Evolutionary conservation across 2,113 vertebrate genomes (phyloP).

Genomic region (Nibea coibor): DNA sequence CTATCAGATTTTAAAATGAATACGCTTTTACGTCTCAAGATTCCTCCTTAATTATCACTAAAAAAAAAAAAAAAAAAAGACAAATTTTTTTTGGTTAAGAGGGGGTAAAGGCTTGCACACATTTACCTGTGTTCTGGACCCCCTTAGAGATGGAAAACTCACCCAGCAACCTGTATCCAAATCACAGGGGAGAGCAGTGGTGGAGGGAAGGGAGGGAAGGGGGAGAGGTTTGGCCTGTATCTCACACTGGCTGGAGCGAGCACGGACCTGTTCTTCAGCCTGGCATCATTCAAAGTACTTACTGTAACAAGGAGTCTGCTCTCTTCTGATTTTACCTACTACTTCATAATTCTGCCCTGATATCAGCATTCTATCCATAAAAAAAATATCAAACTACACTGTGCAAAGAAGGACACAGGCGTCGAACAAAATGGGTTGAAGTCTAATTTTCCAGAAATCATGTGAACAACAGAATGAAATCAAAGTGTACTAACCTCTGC

Average conservation of each 20-base stretch:
- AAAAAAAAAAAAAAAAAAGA: neutral
- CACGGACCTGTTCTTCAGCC: slow-evolving; percentile 24
- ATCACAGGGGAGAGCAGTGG: slow-evolving; percentile 7
- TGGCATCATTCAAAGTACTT: slow-evolving; percentile 61
- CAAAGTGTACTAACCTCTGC: slow-evolving; percentile 92
- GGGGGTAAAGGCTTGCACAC: neutral
- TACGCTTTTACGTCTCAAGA: slow-evolving; percentile 31
- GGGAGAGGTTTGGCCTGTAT: slow-evolving; percentile 25
- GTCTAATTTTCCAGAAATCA: slow-evolving; percentile 51
- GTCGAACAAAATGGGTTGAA: slow-evolving; percentile 41
- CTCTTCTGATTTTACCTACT: slow-evolving; percentile 10
- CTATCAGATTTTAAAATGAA: slow-evolving; percentile 47
- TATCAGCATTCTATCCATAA: neutral
- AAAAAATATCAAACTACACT: slow-evolving; percentile 22
- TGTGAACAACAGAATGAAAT: slow-evolving; percentile 52
- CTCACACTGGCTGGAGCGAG: slow-evolving; percentile 26
- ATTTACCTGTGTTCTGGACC: slow-evolving; percentile 72
- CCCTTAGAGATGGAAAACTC: slow-evolving; percentile 64
- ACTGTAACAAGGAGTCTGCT: slow-evolving; percentile 59
- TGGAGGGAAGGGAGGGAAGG: slow-evolving; percentile 14
- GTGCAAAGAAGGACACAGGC: slow-evolving; percentile 11
- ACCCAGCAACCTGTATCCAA: slow-evolving; percentile 60
- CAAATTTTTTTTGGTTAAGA: slow-evolving; percentile 13
- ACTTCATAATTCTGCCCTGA: neutral
- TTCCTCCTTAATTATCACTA: slow-evolving; percentile 18